A percentile compares a stretch with the other conserved stretches of the same genome.
phyloP scores from a whole-genome alignment of 2,113 vertebrate species.

The Zapus hudsonius region DNA sequence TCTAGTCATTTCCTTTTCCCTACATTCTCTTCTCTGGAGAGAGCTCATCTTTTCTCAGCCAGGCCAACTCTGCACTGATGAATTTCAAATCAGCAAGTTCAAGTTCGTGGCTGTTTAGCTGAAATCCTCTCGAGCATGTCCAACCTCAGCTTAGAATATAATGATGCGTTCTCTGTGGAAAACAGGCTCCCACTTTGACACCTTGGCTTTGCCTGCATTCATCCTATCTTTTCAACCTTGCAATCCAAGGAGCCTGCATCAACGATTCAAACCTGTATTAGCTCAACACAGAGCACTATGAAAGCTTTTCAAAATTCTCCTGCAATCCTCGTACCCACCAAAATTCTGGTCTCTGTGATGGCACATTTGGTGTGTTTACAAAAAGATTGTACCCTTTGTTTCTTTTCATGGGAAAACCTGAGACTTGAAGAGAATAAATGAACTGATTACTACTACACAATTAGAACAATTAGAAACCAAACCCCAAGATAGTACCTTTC shows the following conservation, averaged over 20 bases:
- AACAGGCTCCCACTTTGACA: background rate
- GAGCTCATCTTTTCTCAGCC: background rate
- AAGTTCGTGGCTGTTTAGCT: background rate
- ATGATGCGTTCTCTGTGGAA: background rate
- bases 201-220: background rate
- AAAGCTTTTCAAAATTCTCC: background rate
- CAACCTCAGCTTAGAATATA: background rate
- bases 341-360: background rate
- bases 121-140: background rate
- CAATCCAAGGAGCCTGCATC: background rate
- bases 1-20: background rate
- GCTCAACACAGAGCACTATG: background rate
- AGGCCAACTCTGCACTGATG: background rate
- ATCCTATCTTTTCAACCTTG: background rate
- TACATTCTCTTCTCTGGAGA: background rate
- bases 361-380: background rate
- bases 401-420: background rate
- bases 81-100: conserved; percentile 6
- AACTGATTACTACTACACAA: background rate
- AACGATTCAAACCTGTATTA: background rate
- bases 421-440: background rate
- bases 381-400: background rate
- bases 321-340: background rate
- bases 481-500: background rate
- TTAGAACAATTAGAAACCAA: background rate